Percentiles rank a stretch among this genome's conserved stretches.
These are phyloP conservation scores for Tachina fera DNA, from an alignment of 2,888 invertebrate genomes.

Conservation along the genomic window DNA sequence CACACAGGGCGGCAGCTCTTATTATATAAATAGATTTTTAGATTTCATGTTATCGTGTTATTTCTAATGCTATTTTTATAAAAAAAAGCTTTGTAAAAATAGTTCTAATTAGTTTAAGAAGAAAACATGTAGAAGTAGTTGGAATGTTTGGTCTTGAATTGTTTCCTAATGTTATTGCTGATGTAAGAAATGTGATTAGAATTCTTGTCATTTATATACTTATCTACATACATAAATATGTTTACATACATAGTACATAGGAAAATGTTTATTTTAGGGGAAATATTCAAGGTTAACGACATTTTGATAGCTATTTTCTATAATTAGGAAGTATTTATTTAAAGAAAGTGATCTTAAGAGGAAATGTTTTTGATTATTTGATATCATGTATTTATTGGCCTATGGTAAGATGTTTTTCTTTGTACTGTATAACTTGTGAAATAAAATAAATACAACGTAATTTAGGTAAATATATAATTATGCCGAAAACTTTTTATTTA, in stretches of 20 bases:
- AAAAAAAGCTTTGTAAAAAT: constrained; percentile 50
- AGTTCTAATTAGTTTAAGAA: constrained; percentile 44
- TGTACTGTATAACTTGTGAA: too few relatives aligned
- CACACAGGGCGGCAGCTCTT: not conserved
- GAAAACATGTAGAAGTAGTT: constrained; percentile 39
- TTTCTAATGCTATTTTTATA: constrained; percentile 27
- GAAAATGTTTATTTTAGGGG: constrained; percentile 19
- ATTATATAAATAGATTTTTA: constrained; percentile 11
- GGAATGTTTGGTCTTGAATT: constrained; percentile 47
- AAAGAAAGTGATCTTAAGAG: not conserved
- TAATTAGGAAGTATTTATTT: constrained; percentile 3
- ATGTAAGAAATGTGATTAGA: constrained; percentile 28
- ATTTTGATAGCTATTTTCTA: constrained; percentile 55
- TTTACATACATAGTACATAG: not conserved
- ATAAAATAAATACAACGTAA: too few relatives aligned
- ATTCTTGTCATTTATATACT: constrained; percentile 40
- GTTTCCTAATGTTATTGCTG: constrained; percentile 55
- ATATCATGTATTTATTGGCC: too few relatives aligned
- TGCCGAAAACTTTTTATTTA: too few relatives aligned
- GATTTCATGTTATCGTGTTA: not conserved
- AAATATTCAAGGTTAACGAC: constrained; percentile 67
- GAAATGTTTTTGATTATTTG: too few relatives aligned
- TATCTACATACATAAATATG: not conserved
- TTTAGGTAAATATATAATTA: too few relatives aligned
- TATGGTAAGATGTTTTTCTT: too few relatives aligned